A percentile compares a stretch with the other conserved stretches of the same genome.
phyloP scores from a whole-genome alignment of 2,113 vertebrate species.

The Epinephelus lanceolatus region DNA sequence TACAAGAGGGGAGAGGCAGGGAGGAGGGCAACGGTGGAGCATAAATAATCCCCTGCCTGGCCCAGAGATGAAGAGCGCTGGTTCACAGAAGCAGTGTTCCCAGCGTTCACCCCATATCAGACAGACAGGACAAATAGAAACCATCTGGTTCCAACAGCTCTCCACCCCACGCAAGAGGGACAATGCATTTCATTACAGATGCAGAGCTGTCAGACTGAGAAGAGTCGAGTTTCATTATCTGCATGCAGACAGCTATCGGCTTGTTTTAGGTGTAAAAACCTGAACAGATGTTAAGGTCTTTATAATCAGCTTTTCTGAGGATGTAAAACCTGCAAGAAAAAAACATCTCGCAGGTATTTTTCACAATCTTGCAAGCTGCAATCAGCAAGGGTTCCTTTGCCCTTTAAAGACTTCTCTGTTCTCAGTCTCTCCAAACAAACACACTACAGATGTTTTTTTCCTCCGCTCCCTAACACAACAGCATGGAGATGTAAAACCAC shows the following conservation, averaged over 20 bases:
- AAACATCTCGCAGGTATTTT: neutral
- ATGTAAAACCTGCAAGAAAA: constrained; percentile 11
- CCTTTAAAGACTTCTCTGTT: neutral
- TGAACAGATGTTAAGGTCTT: constrained; percentile 23
- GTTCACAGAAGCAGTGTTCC: constrained; percentile 80
- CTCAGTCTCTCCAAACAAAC: constrained; percentile 4
- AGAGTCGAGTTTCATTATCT: constrained; percentile 30
- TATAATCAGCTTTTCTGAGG: constrained; percentile 14
- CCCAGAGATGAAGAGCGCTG: constrained; percentile 84
- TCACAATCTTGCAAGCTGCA: neutral
- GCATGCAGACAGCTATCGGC: constrained; percentile 24
- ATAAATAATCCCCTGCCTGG: constrained; percentile 86
- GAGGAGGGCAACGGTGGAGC: constrained; percentile 70
- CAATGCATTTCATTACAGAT: constrained; percentile 86
- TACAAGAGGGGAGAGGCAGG: constrained; percentile 55
- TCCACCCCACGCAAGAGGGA: constrained; percentile 78
- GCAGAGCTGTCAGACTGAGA: constrained; percentile 55
- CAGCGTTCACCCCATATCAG: constrained; percentile 88
- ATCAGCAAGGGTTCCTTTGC: constrained; percentile 16
- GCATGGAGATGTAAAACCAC: constrained; percentile 29
- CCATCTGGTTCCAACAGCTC: constrained; percentile 88
- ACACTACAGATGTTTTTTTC: constrained; percentile 23
- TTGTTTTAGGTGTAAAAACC: constrained; percentile 32
- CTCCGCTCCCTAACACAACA: constrained; percentile 12
- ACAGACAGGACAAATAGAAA: constrained; percentile 89